phyloP scores from a whole-genome alignment of 2,113 vertebrate genomes.

The Mobula birostris region DNA sequence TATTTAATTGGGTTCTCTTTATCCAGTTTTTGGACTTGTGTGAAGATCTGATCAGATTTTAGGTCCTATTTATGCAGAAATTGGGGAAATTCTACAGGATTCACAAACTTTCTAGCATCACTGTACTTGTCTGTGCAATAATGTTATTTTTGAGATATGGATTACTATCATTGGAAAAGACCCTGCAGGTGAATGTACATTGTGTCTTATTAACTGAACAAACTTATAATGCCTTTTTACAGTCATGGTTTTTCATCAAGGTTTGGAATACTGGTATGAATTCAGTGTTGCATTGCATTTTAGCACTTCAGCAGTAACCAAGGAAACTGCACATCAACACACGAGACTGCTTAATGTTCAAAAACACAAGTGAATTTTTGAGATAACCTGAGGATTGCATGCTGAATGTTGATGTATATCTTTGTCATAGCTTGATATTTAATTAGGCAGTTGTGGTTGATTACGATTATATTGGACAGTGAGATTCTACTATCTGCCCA shows the following conservation, averaged over 20 bases:
- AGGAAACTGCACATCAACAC: not conserved
- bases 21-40: too few relatives aligned
- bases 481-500: not conserved
- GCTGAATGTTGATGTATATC: not conserved
- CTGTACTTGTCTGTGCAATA: not conserved
- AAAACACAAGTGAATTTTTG: not conserved
- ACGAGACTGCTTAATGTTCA: not conserved
- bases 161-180: not conserved
- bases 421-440: not conserved
- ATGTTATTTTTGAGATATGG: not conserved
- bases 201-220: not conserved
- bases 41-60: too few relatives aligned
- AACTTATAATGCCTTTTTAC: not conserved
- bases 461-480: not conserved
- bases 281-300: not conserved
- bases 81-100: too few relatives aligned
- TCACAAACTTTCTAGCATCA: too few relatives aligned
- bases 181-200: not conserved
- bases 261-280: not conserved
- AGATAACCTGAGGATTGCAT: not conserved
- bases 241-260: not conserved
- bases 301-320: not conserved
- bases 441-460: not conserved
- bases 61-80: too few relatives aligned
- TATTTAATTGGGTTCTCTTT: too few relatives aligned